Percentiles rank a stretch among this genome's conserved stretches.
Evolutionary conservation across 2,113 vertebrate genomes (phyloP).

Genomic region (Hydropotes inermis): DNA sequence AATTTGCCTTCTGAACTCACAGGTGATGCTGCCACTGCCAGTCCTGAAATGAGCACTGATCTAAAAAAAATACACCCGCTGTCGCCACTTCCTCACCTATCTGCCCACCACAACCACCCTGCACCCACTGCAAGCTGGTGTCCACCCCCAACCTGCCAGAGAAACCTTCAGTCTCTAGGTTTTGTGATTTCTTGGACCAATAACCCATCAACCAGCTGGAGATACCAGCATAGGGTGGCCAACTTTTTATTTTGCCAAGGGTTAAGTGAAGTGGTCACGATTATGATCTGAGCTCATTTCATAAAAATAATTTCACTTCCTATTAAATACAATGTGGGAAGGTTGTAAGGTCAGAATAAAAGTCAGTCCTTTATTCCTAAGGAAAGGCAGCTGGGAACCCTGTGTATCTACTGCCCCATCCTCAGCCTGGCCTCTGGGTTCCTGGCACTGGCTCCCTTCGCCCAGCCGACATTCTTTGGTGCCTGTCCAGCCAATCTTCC

Average conservation of each 20-base stretch:
- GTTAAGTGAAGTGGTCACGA: too few species aligned
- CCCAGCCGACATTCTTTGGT: background rate
- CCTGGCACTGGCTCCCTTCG: background rate
- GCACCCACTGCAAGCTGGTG: background rate
- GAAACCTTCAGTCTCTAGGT: background rate
- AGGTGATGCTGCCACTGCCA: too few species aligned
- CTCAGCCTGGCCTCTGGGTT: background rate
- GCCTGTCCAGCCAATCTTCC: background rate
- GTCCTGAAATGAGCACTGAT: background rate
- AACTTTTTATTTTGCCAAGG: background rate
- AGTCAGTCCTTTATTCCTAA: background rate
- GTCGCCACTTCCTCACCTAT: background rate
- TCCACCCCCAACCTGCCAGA: background rate
- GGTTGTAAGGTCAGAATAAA: background rate
- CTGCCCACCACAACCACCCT: background rate
- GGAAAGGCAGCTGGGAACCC: background rate
- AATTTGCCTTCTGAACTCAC: background rate
- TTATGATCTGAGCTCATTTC: background rate
- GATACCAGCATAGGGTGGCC: background rate
- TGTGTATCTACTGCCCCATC: rapidly evolving
- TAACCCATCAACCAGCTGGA: background rate
- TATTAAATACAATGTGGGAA: background rate
- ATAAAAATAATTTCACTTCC: background rate
- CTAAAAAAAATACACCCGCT: background rate
- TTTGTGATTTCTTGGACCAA: background rate